These are phyloP conservation scores for Brachirus orientalis DNA, from an alignment of 2,113 vertebrate species.

Conservation along the genomic window DNA sequence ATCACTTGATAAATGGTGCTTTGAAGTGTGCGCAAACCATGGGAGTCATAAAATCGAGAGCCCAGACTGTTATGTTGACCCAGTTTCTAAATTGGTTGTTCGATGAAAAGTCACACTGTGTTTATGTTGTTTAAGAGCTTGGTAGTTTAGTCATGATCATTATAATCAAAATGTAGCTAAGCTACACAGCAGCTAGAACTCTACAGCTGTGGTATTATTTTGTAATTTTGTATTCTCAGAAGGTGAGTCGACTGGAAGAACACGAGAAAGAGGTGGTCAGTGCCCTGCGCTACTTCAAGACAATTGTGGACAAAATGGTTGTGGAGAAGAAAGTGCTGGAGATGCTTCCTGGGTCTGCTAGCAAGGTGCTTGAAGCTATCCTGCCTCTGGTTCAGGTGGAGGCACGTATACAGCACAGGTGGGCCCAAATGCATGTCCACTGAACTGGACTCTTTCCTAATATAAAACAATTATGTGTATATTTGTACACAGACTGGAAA, in stretches of 20 bases:
- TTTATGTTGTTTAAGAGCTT: not conserved
- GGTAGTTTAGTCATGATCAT: not conserved
- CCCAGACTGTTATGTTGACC: not conserved
- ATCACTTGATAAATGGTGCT: slow-evolving; percentile 44
- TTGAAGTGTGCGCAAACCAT: slow-evolving; percentile 29
- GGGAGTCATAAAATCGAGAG: slow-evolving; percentile 9
- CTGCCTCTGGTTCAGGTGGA: slow-evolving; percentile 93
- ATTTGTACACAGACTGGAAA: not conserved
- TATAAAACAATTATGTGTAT: not conserved
- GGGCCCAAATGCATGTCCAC: not conserved
- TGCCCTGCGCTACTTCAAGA: slow-evolving; percentile 96
- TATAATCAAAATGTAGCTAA: not conserved
- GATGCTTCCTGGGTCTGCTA: slow-evolving; percentile 97
- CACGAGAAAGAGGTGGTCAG: slow-evolving; percentile 98
- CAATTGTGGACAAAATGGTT: slow-evolving; percentile 98
- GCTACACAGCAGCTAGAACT: not conserved
- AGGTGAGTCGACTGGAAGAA: slow-evolving; percentile 92
- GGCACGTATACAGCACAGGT: slow-evolving; percentile 91
- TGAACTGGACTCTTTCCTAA: not conserved
- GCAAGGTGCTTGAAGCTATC: slow-evolving; percentile 96
- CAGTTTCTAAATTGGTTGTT: slow-evolving; percentile 2
- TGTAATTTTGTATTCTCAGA: slow-evolving; percentile 75
- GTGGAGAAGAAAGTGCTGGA: slow-evolving; percentile 95
- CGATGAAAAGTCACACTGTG: not conserved
- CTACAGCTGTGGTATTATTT: not conserved